Base-by-base conservation (phyloP, 1,140 invertebrate genomes). In the Caenorhabditis briggsae region DNA sequence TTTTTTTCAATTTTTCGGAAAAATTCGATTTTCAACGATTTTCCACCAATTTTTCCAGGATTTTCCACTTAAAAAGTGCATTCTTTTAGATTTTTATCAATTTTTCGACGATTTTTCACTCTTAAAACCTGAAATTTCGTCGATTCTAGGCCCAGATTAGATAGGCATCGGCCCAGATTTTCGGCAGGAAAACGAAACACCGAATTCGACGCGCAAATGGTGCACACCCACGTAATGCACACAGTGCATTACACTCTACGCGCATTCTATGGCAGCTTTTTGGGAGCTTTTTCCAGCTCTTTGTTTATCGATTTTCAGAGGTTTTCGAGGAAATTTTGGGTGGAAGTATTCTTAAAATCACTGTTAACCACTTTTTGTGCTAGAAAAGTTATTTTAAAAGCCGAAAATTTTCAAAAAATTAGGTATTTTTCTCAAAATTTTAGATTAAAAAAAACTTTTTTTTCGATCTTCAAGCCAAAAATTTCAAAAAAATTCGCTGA, bases 221-320 rank as follows among this genome's bases (percentile, higher is more conserved):
- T 78, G 70, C 65, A n/a, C 41, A 74, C 41, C 70, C 70, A 78
- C 70, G 70, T 78, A 78, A 78, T 78, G 70, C 70, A 78, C 46
- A 78, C 46, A 14, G 12, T 12, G 70, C 46, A 53, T 78, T 53
- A 46, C 9, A 78, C 11, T 50, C 50, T n/a, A 78, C 70, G 70
- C 12, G 46, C 43, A 20, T 23, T 70, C 5, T 9, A 3, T 23
- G 2, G n/a, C n/a, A 53, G 33, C 2, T 5, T 16, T 48, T 23
- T 50, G 8, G 20, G 8, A 23, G 25, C 70, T 78, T 78, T 78
- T 50, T 11, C 33, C 23, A 46, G 6, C 41, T 33, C n/a, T 20
- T 18, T 70, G n/a, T 70, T 70, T 18, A 46, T 78, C n/a, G 70
- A 50, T 78, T 78, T 78, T 50, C 16, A 53, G 65, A 0, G n/a